Conservation (phyloP, 2,113 vertebrate species). For the Tretioscincus oriximinensis region DNA sequence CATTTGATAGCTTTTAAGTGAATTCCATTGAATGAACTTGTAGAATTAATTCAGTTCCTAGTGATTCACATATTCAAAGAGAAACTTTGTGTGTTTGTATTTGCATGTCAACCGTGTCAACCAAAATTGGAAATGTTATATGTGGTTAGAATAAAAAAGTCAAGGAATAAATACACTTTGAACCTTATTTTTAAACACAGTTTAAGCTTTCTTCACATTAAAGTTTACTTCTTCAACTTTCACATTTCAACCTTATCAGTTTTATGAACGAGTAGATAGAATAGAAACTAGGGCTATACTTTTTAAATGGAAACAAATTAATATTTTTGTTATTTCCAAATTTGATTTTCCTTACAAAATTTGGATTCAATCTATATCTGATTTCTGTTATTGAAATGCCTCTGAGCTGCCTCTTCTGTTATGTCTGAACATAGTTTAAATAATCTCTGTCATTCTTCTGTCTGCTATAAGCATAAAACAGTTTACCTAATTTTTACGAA, state of each 20-base stretch:
- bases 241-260: too few relatives aligned
- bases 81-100: too few relatives aligned
- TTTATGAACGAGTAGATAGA: background rate
- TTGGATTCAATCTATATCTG: too few relatives aligned
- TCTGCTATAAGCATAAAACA: background rate
- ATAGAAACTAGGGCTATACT: too few relatives aligned
- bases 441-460: background rate
- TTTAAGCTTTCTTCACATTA: background rate
- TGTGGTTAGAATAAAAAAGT: background rate
- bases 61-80: background rate
- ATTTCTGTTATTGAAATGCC: too few relatives aligned
- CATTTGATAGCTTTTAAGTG: constrained; percentile 33
- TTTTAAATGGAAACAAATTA: too few relatives aligned
- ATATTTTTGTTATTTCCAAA: too few relatives aligned
- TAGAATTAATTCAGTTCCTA: constrained; percentile 21
- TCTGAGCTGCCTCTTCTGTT: too few relatives aligned
- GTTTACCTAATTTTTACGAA: background rate
- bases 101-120: background rate
- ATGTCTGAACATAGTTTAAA: background rate
- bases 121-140: constrained; percentile 20
- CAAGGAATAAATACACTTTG: background rate
- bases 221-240: too few relatives aligned
- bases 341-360: too few relatives aligned
- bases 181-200: constrained; percentile 8
- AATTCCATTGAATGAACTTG: constrained; percentile 18